Conservation (phyloP, 2,888 invertebrate genomes). For the Calliphora vomitoria region DNA sequence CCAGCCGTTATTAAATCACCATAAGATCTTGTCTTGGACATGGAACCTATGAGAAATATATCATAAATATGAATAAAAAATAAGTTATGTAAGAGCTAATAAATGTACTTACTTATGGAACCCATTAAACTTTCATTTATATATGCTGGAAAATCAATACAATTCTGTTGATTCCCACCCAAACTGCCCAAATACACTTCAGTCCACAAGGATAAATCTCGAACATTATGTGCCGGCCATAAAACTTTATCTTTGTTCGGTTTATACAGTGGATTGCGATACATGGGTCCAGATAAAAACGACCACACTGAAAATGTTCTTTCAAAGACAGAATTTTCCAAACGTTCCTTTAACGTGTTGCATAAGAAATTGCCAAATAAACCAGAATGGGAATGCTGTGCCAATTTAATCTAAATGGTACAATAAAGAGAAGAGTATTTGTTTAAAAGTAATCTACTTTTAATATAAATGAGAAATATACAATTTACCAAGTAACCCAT, state of each 20-base stretch:
- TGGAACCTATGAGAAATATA: conserved; percentile 84
- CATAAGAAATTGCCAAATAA: conserved; percentile 98
- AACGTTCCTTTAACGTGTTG: conserved; percentile 92
- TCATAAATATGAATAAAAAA: conserved; percentile 2
- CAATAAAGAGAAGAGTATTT: conserved; percentile 75
- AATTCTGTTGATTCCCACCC: conserved; percentile 84
- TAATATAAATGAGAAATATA: conserved; percentile 29
- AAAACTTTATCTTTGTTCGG: conserved; percentile 86
- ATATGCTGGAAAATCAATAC: conserved; percentile 83
- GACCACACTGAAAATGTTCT: conserved; percentile 95
- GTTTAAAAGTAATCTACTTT: conserved; percentile 87
- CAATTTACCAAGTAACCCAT: conserved; percentile 92
- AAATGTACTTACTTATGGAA: conserved; percentile 78
- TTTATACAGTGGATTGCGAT: conserved; percentile 94
- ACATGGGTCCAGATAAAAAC: conserved; percentile 91
- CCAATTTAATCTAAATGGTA: conserved; percentile 92
- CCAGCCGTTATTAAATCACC: conserved; percentile 91
- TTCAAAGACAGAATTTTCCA: conserved; percentile 87
- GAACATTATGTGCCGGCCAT: conserved; percentile 93
- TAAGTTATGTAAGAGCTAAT: neutral
- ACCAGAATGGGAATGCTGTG: conserved; percentile 97
- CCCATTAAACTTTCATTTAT: conserved; percentile 80
- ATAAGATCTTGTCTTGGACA: conserved; percentile 94
- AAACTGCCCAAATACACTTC: conserved; percentile 91
- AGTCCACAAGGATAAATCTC: conserved; percentile 93